phyloP scores from a whole-genome alignment of 2,888 invertebrate genomes.

The Hemistola chrysoprasaria region DNA sequence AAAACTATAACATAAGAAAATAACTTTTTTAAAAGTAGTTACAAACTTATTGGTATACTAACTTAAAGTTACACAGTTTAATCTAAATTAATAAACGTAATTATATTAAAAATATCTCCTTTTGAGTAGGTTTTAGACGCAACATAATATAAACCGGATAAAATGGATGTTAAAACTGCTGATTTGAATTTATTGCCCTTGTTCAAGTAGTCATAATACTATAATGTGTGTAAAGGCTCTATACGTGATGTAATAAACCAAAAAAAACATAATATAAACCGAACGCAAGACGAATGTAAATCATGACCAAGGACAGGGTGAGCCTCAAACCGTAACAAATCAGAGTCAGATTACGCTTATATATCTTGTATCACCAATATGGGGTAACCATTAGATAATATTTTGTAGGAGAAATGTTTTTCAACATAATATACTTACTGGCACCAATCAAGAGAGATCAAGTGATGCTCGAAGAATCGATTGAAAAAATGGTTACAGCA shows the following conservation, averaged over 20 bases:
- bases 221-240: constrained; percentile 5
- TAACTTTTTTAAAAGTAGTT: no score
- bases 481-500: no score
- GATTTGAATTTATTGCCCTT: constrained; percentile 11
- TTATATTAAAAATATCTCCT: no score
- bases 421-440: no score
- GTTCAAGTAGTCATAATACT: constrained; percentile 1
- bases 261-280: constrained; percentile 5
- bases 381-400: constrained; percentile 6
- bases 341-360: constrained; percentile 27
- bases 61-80: no score
- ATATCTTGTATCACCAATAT: constrained; percentile 14
- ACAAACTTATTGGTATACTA: no score
- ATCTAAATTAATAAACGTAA: no score
- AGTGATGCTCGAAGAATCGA: no score
- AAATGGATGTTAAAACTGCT: constrained; percentile 2
- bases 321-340: constrained; percentile 30
- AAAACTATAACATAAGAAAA: no score
- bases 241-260: not conserved
- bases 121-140: no score
- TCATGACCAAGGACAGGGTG: constrained; percentile 31
- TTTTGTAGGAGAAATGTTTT: constrained; percentile 1
- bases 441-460: no score
- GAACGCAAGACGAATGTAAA: constrained; percentile 21
- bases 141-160: no score